Evolutionary conservation across 2,888 invertebrate genomes (phyloP), one percentile per base, ranked within the genome.

Genomic region (Euplexia lucipara): DNA sequence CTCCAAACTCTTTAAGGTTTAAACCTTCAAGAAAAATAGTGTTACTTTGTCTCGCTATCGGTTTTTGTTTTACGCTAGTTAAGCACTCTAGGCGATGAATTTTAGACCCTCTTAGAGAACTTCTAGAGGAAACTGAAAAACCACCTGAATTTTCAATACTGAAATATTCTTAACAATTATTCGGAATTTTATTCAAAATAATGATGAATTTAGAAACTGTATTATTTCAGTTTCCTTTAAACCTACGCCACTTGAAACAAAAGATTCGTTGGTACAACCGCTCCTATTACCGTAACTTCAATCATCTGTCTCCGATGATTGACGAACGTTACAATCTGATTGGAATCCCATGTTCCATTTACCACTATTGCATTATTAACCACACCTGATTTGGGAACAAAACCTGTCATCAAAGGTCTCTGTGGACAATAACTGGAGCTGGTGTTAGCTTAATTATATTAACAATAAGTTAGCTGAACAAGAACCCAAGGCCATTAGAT

Each of bases 401-500:
- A 79, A 71, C 65, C 63, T 75, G 72, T 75, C 70, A 68, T 53
- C 65, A 57, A 57, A 37, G 58, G 18, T 52, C 45, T 58, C 53
- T 34, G 52, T 32, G 47, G 64, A 80, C 69, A 64, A 78, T 78
- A 37, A 41, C 45, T 68, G 32, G 54, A 60, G 44, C 41, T 63
- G 59, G 51, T 56, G 52, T 53, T 65, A 34, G 59, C 61, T 69
- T 68, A 73, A 75, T 81, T 73, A 72, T 73, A 61, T 73, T 70
- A 67, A 71, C 65, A 72, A 81, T 76, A 59, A 78, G 79, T 76
- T 81, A 75, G 34, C 52, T 44, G 48, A 70, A 71, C 70, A 65
- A 49, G 68, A 37, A 56, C 37, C 7, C 7, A 54, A 52, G 32
- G 32, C 68, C 39, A 65, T 75, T 75, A 65, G 8, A 16, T 48